A percentile compares a stretch with the other conserved stretches of the same genome.
Evolutionary conservation across 1,140 invertebrate genomes (phyloP).

Genomic region (Latrodectus geometricus): DNA sequence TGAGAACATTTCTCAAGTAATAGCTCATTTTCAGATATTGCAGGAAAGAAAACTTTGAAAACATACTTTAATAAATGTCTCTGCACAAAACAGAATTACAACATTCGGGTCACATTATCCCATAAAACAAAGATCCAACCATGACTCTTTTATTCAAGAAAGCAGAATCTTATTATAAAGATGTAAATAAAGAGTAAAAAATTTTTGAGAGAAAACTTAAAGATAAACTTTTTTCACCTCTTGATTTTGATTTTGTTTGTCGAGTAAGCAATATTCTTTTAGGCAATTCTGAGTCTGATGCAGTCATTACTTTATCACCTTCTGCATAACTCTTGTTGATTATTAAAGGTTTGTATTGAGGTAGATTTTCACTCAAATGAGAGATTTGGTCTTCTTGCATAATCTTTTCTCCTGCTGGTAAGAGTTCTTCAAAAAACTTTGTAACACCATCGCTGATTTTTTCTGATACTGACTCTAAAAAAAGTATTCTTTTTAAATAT

Average conservation of each 20-base stretch:
- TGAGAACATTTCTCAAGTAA: too few relatives aligned
- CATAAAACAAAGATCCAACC: too few relatives aligned
- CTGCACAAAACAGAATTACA: too few relatives aligned
- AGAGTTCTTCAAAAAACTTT: conserved; percentile 39
- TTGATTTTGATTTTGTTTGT: conserved; percentile 21
- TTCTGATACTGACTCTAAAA: conserved; percentile 41
- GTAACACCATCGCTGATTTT: conserved; percentile 45
- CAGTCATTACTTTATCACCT: neutral
- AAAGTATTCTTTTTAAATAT: neutral
- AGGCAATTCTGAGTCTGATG: neutral
- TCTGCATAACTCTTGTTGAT: conserved; percentile 25
- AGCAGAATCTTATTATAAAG: too few relatives aligned
- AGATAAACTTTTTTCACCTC: neutral
- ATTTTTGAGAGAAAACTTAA: neutral
- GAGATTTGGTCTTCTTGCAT: neutral
- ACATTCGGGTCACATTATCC: too few relatives aligned
- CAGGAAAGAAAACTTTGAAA: neutral
- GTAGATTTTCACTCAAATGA: conserved; percentile 30
- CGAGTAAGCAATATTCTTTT: neutral
- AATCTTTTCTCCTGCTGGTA: conserved; percentile 26
- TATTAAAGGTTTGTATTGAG: conserved; percentile 44
- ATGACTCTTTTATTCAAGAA: too few relatives aligned
- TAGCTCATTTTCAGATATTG: neutral
- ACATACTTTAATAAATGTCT: too few relatives aligned
- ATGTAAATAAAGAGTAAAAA: too few relatives aligned